Conservation (phyloP, 2,888 invertebrate species). For the Tromatobia lineatoria region DNA sequence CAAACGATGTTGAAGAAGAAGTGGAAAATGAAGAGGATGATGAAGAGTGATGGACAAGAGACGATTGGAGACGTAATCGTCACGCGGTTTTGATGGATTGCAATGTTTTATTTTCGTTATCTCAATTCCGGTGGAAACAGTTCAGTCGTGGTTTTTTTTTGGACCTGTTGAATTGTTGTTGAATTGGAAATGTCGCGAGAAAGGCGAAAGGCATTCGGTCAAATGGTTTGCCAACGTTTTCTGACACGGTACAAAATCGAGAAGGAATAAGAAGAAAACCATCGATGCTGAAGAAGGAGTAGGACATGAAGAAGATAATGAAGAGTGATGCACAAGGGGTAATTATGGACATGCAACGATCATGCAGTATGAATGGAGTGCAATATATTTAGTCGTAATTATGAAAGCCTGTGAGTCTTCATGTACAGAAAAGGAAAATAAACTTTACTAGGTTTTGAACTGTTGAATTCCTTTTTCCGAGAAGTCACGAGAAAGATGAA, state of each 20-base stretch:
- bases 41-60: no score
- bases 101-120: no score
- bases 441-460: background rate
- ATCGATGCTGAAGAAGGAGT: no score
- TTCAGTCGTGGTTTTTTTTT: no score
- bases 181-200: background rate
- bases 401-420: no score
- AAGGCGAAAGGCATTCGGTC: conserved; percentile 25
- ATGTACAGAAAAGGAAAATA: no score
- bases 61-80: background rate
- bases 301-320: conserved; percentile 6
- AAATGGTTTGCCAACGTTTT: no score
- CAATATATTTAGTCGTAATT: no score
- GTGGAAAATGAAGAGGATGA: background rate
- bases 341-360: background rate
- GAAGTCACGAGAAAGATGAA: conserved; percentile 38
- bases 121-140: no score
- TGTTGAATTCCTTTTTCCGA: background rate
- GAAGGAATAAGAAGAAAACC: no score
- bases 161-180: background rate
- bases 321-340: background rate
- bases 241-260: background rate
- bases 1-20: conserved; percentile 28
- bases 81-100: no score
- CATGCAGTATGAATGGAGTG: no score